Base-by-base conservation (phyloP, 2,797 vertebrate genomes). In the Falco peregrinus region DNA sequence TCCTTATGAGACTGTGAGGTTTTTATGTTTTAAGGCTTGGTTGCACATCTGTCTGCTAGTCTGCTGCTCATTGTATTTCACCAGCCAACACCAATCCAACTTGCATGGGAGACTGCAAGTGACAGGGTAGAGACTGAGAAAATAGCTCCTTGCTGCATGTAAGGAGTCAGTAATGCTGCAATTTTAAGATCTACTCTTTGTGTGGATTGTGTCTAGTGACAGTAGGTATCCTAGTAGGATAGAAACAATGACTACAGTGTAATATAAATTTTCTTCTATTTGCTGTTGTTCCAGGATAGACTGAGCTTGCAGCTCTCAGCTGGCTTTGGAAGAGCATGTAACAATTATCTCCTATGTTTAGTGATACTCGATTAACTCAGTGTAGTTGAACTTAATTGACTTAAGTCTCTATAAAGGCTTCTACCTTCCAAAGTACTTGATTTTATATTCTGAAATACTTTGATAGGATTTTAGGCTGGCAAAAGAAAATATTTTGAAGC, bases 1-100 rank as follows among this genome's bases (percentile, higher is more conserved):
- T 85, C n/a, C 26, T 67, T n/a, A 13, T 2, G 51, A 70, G 33
- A 67, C 37, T 11, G 9, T 2, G 0, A 59, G 17, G 7, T 10
- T 54, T 89, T 24, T 81, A 26, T 35, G 17, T 63, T 91, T 37
- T 37, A 81, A 79, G 31, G 20, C 45, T 35, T 70, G 47, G 2
- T 84, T 84, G 31, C 5, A 5, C 21, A 74, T 33, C 47, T 5
- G 1, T 51, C 26, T 74, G 10, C 25, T 45, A 14, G 25, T 47
- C 25, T 68, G 0, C 47, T 56, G 22, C 15, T 74, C 39, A 80
- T 60, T 14, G 11, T 39, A 54, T 89, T 85, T 83, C 48, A 56
- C 21, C 13, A 56, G 45, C 20, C 45, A 67, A 1, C 37, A 10
- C 26, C 4, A 2, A 41, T 47, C 5, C 21, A 56, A 1, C 37